Base-by-base conservation (phyloP, 2,888 invertebrate species). In the Lithophane leautieri region DNA sequence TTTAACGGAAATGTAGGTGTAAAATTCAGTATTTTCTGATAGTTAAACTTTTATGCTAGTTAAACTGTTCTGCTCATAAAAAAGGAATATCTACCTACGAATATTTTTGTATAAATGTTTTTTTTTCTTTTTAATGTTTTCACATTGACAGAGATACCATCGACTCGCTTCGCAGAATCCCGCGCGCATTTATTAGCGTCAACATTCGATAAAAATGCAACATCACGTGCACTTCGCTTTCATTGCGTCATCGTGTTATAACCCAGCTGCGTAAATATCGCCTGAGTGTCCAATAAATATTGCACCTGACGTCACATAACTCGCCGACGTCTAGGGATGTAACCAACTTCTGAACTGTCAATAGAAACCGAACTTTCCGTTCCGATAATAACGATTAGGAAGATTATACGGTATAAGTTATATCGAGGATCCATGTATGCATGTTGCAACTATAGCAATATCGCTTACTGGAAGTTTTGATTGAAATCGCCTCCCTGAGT, bases 261-360 rank as follows among this genome's bases (percentile, higher is more conserved):
- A 65, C 72, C 70, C 74, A 83, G 58, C 34, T 60, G 62, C 47
- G 66, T 60, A 71, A 74, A 83, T 82, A 79, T 79, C 54, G 54
- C 58, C 28, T 4, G 47, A 66, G 25, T 61, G 40, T n/a, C 50
- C 68, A 77, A 85, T 86, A 88, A 86, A 86, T 86, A 86, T 82
- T 84, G 79, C 80, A 82, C 75, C 73, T 72, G 79, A 70, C 77
- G 77, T 66, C 73, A 76, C 62, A 52, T 44, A 65, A 28, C 60
- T 60, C 62, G 40, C 56, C 40, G n/a, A 34, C 34, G 40, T 61
- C 61, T 42, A 54, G 40, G 28, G n/a, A 44, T 76, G 65, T 28
- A 66, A 42, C 22, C 11, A 67, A 72, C 34, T 58, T 47, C 42
- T 6, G 14, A 52, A 56, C 54, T 16, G 47, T 69, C 52, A 60